Conservation (phyloP, 2,797 vertebrate species). For the Sus cebifrons region DNA sequence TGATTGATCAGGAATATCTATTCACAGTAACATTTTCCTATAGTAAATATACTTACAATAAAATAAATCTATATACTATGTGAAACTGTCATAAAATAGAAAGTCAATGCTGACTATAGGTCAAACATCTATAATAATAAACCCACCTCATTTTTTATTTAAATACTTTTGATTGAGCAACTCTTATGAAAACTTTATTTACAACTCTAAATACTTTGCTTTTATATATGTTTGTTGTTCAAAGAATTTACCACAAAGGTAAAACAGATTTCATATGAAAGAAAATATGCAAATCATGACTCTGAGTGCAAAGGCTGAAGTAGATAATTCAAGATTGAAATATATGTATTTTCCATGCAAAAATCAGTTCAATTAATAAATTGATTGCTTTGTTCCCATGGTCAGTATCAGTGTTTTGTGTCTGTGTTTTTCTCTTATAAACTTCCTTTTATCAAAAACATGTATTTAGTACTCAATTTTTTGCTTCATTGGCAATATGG, state of each 20-base stretch:
- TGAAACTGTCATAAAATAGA: background rate
- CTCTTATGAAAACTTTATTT: background rate
- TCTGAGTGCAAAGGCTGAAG: background rate
- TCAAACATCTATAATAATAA: constrained; percentile 34
- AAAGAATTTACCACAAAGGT: background rate
- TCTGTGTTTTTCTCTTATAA: background rate
- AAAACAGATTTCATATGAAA: background rate
- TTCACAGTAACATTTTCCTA: background rate
- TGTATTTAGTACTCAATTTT: background rate
- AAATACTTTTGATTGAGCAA: background rate
- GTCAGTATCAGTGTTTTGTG: background rate
- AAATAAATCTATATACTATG: background rate
- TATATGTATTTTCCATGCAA: background rate
- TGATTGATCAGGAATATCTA: background rate
- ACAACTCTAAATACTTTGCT: background rate
- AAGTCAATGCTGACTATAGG: background rate
- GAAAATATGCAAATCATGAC: background rate
- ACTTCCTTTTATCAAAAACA: background rate
- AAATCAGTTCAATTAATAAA: background rate
- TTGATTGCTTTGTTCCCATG: background rate
- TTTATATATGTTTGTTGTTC: background rate
- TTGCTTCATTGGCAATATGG: background rate
- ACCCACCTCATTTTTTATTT: background rate
- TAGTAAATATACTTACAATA: background rate
- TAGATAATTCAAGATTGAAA: background rate